Base-by-base conservation (phyloP, 2,888 invertebrate species). In the Hyalella azteca region DNA sequence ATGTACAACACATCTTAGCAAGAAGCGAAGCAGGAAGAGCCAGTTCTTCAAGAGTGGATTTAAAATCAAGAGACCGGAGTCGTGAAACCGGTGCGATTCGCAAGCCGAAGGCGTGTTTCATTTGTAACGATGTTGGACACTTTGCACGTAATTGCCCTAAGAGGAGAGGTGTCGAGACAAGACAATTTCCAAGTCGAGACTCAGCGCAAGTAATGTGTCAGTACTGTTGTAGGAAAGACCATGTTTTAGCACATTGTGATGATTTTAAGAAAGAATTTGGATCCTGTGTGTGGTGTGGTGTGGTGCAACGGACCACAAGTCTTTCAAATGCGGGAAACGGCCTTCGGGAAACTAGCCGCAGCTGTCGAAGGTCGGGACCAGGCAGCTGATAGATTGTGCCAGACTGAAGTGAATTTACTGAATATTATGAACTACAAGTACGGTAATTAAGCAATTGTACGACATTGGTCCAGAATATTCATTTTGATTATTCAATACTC, bases 211-310 rank as follows among this genome's bases (percentile, higher is more conserved):
- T 22, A 29, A 4, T 22, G 32, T 59, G 59, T 5, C 59, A 59
- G 32, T 59, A 22, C 32, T 59, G 26, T 22, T 29, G 26, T 22
- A 59, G 15, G 5, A 29, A 26, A 29, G 59, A 32, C 9, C 59
- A 59, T 2, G 32, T 15, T 1, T 32, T 59, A 3, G 9, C 22
- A 7, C 5, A 22, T 29, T 59, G 59, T 29, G 26, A n/a, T 15
- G 59, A 59, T 15, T 59, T 59, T 32, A 59, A 59, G 59, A 59
- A 59, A 29, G 26, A 59, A 59, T 59, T n/a, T 13, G 29, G 59
- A 26, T 15, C 59, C 3, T 59, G 29, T 29, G 22, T 59, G 11
- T 59, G 59, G 59, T 54, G n/a, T n/a, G n/a, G n/a, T n/a, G 54
- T 26, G 54, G 54, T 2, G 26, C 9, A 1, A 54, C 26, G 3